Evolutionary conservation across 2,113 vertebrate species (phyloP), one percentile per base, ranked within the genome.

Genomic region (Triplophysa dalaica): DNA sequence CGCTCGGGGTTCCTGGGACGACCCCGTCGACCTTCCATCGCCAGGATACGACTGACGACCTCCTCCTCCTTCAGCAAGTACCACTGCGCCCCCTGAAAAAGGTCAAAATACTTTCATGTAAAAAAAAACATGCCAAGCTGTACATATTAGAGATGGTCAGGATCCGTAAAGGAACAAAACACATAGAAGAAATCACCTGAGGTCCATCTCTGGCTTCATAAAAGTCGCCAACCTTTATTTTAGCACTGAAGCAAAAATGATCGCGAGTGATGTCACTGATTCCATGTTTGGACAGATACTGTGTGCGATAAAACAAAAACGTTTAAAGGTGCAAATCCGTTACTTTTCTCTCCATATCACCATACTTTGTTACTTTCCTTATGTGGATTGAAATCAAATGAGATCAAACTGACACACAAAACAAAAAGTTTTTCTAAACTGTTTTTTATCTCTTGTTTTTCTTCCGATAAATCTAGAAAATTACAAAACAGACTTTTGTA

Each of bases 241-340:
- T 99, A 93, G 95, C 93, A 93, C 95, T 97, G 92, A 99, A 98
- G 94, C 96, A 97, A 92, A 99, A 99, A 93, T 98, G 95, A 89
- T 96, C 95, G 88, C 96, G 95, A 89, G 96, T 94, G 93, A 99
- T 95, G 93, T 96, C 93, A 90, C 91, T 94, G 92, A 98, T 95
- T 94, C 97, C 94, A 92, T 95, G 96, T 92, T 95, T 94, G 90
- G 93, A 92, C 88, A 98, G 93, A 93, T 97, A 98, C 95, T 99
- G 93, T 90, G 93, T 91, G 93, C 93, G 92, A 80, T 33, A 82
- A 81, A 43, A 78, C 10, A 80, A 82, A 63, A 38, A 58, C 19
- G 33, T 38, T 38, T 38, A 38, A 38, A 38, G 6, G 33, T 38
- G 33, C 5, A 38, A 38, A 38, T 7, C 33, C 33, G 33, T 38